phyloP scores from a whole-genome alignment of 1,140 invertebrate genomes.

The Trachymyrmex septentrionalis region DNA sequence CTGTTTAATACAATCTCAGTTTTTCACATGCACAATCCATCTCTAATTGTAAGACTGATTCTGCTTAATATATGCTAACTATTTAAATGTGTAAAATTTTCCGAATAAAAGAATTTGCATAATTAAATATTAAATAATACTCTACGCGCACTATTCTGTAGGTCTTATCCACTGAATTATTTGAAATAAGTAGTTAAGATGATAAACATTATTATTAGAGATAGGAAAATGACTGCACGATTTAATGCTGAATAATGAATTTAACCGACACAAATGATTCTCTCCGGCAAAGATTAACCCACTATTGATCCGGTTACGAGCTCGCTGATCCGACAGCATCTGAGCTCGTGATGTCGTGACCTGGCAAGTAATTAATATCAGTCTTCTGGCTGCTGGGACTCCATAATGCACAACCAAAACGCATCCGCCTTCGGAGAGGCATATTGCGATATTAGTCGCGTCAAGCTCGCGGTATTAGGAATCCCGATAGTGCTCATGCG shows the following conservation, averaged over 20 bases:
- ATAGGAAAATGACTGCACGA: neutral
- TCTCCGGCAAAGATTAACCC: slow-evolving; percentile 1
- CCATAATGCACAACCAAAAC: slow-evolving; percentile 52
- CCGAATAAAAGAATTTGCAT: neutral
- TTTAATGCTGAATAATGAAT: slow-evolving; percentile 15
- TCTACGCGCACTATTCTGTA: neutral
- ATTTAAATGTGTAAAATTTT: neutral
- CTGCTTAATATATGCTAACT: neutral
- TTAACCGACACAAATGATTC: slow-evolving; percentile 22
- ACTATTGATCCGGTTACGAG: neutral
- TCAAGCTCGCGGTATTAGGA: slow-evolving; percentile 41
- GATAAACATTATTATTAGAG: neutral
- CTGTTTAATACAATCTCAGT: neutral
- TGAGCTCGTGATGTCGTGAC: slow-evolving; percentile 43
- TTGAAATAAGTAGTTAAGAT: neutral
- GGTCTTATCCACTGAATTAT: neutral
- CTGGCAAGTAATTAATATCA: slow-evolving; percentile 54
- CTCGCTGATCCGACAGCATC: slow-evolving; percentile 38
- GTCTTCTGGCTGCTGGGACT: slow-evolving; percentile 42
- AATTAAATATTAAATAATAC: slow-evolving; percentile 1
- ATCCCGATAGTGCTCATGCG: slow-evolving; percentile 43
- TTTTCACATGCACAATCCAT: neutral
- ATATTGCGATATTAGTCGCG: slow-evolving; percentile 58
- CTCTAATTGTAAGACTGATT: neutral
- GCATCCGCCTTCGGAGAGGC: slow-evolving; percentile 43